phyloP scores from a whole-genome alignment of 2,888 invertebrate species.

The Myopa testacea region DNA sequence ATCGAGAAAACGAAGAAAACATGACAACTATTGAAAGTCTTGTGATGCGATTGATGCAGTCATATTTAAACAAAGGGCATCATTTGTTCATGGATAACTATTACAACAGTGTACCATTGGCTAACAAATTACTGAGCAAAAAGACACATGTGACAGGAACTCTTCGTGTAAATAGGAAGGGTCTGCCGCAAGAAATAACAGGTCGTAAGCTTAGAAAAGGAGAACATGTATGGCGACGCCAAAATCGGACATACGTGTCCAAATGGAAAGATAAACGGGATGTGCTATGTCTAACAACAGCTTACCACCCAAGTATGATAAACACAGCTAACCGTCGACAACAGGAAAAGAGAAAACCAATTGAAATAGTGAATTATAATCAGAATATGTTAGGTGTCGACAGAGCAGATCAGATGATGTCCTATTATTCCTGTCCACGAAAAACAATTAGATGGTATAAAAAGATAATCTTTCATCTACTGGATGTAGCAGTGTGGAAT shows the following conservation, averaged over 20 bases:
- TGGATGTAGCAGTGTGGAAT: constrained; percentile 43
- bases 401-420: constrained; percentile 38
- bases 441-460: constrained; percentile 47
- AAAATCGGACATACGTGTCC: constrained; percentile 31
- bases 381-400: constrained; percentile 38
- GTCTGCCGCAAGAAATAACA: constrained; percentile 32
- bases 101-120: constrained; percentile 35
- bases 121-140: constrained; percentile 33
- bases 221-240: constrained; percentile 36
- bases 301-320: constrained; percentile 36
- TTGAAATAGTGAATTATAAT: constrained; percentile 37
- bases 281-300: constrained; percentile 37
- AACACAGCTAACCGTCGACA: constrained; percentile 34
- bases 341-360: constrained; percentile 36
- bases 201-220: constrained; percentile 36
- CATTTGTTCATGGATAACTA: constrained; percentile 38
- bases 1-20: constrained; percentile 31
- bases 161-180: constrained; percentile 34
- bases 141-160: constrained; percentile 36
- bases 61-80: constrained; percentile 35
- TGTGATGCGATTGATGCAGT: constrained; percentile 34
- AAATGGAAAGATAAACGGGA: constrained; percentile 39
- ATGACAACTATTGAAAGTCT: constrained; percentile 36
- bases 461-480: constrained; percentile 44
- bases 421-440: constrained; percentile 39